A percentile compares a stretch with the other conserved stretches of the same genome.
phyloP scores from a whole-genome alignment of 2,888 invertebrate species.

The Lasioglossum malachurum region DNA sequence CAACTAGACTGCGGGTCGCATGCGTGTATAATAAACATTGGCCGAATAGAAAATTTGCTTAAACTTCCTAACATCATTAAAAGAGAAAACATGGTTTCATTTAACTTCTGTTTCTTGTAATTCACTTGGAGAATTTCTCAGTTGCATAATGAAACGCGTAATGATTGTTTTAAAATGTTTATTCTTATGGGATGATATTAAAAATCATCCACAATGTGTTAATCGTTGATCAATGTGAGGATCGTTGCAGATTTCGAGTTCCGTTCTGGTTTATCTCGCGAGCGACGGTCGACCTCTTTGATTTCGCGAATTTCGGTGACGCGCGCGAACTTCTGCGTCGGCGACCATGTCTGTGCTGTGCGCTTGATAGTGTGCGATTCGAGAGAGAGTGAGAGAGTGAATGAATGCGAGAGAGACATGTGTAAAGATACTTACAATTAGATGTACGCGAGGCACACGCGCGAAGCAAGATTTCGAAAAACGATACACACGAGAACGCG shows the following conservation, averaged over 20 bases:
- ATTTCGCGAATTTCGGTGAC: constrained; percentile 29
- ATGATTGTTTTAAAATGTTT: not conserved
- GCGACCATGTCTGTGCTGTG: constrained; percentile 19
- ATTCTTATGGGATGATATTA: not conserved
- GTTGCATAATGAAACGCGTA: not conserved
- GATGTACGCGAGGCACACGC: constrained; percentile 26
- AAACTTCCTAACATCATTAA: not conserved
- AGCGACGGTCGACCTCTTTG: constrained; percentile 24
- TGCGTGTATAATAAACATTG: not conserved
- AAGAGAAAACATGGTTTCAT: not conserved
- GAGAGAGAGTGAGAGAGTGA: not conserved
- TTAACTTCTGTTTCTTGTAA: too few relatives aligned
- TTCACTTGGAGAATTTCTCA: not conserved
- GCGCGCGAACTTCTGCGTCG: constrained; percentile 28
- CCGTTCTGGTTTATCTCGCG: not conserved
- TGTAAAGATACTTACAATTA: constrained; percentile 54
- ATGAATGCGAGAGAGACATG: constrained; percentile 27
- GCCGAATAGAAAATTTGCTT: not conserved
- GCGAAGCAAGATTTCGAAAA: constrained; percentile 27
- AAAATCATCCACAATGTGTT: not conserved
- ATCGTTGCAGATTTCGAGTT: not conserved
- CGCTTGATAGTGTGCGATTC: not conserved
- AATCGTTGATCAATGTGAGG: too few relatives aligned
- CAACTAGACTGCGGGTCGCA: not conserved
- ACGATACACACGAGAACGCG: constrained; percentile 14